Conservation (phyloP, 1,140 invertebrate species). For the Probaryconus sp. region DNA sequence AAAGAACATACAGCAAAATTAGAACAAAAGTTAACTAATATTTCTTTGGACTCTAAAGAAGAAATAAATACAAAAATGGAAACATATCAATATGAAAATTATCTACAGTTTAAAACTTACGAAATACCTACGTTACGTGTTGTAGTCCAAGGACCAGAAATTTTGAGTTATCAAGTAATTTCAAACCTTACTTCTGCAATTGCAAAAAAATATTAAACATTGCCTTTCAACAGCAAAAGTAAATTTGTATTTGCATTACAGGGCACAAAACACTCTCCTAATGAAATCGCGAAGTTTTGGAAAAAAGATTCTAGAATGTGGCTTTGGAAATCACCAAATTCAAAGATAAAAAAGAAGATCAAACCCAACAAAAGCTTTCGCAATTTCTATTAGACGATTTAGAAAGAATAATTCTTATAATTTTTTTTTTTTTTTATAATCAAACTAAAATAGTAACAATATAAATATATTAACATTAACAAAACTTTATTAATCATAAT, state of each 20-base stretch:
- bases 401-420: background rate
- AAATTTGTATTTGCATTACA: no score
- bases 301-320: constrained; percentile 84
- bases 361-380: constrained; percentile 23
- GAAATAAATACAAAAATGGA: constrained; percentile 57
- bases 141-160: constrained; percentile 67
- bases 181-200: constrained; percentile 1
- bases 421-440: background rate
- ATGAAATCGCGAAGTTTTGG: constrained; percentile 79
- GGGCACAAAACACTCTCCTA: constrained; percentile 72
- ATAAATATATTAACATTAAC: constrained; percentile 19
- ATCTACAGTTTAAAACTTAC: constrained; percentile 63
- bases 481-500: constrained; percentile 39
- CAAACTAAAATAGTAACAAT: background rate
- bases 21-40: no score
- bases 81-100: constrained; percentile 63
- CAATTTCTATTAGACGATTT: constrained; percentile 12
- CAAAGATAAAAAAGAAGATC: constrained; percentile 58
- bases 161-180: constrained; percentile 72
- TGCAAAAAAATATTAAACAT: background rate
- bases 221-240: no score
- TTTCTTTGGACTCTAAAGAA: constrained; percentile 59
- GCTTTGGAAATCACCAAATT: constrained; percentile 80
- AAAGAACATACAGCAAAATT: no score
- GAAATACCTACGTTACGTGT: constrained; percentile 66